Conservation (phyloP, 2,888 invertebrate genomes). For the Eurytoma adleriae region DNA sequence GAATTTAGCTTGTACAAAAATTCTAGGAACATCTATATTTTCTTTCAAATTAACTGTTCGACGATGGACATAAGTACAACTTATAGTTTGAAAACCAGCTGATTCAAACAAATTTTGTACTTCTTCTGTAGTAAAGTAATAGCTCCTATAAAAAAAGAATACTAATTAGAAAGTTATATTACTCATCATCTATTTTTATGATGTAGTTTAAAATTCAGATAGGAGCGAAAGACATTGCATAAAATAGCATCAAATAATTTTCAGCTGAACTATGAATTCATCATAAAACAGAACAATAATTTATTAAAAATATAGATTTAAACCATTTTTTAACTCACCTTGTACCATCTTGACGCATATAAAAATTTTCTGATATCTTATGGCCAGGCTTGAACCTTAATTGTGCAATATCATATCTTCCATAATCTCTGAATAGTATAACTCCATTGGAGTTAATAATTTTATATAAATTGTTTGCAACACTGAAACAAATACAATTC, state of each 20-base stretch:
- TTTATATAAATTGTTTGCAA: conserved; percentile 79
- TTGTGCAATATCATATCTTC: conserved; percentile 96
- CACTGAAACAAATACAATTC: conserved; percentile 61
- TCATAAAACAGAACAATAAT: conserved; percentile 5
- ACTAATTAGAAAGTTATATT: conserved; percentile 12
- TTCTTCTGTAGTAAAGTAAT: conserved; percentile 88
- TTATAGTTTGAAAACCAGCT: conserved; percentile 84
- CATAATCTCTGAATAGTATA: conserved; percentile 94
- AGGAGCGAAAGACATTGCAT: conserved; percentile 53
- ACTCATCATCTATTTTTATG: conserved; percentile 9
- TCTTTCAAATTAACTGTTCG: conserved; percentile 96
- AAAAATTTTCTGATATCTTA: conserved; percentile 94
- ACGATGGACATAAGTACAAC: conserved; percentile 88
- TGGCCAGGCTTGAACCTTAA: conserved; percentile 94
- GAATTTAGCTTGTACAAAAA: conserved; percentile 95
- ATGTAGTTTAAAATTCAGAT: conserved; percentile 40
- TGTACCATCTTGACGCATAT: conserved; percentile 97
- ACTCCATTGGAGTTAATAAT: conserved; percentile 86
- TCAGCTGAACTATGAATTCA: conserved; percentile 58
- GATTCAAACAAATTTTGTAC: conserved; percentile 81
- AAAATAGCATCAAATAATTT: conserved; percentile 44
- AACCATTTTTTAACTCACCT: conserved; percentile 77
- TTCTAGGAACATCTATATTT: conserved; percentile 91
- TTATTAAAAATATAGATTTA: background rate
- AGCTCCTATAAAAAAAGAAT: conserved; percentile 80